Base-by-base conservation (phyloP, 2,113 vertebrate genomes). In the Numida meleagris region DNA sequence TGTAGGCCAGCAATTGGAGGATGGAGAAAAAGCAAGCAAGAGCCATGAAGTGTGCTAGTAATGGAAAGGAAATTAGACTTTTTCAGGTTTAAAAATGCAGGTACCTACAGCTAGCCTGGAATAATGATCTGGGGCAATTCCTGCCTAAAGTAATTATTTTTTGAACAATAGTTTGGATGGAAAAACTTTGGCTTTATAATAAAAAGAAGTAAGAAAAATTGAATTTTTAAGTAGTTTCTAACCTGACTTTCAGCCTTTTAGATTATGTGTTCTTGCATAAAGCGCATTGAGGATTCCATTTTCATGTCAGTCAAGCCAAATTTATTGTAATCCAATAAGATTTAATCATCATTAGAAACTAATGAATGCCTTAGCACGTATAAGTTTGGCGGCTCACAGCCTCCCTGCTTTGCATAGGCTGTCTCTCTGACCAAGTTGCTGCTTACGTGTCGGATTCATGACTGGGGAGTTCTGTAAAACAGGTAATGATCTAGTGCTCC, bases 271-370 rank as follows among this genome's bases (percentile, higher is more conserved):
- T 93, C 66, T 68, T 94, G 70, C 78, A 84, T 85, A 82, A 90
- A 78, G 40, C 68, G 14, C 53, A 50, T 7, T 73, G 86, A 77
- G 93, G 33, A 67, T 93, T 91, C 77, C 66, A 66, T 90, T 93
- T 93, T 58, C 77, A 46, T 58, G 21, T 93, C 84, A 93, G 70
- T 84, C 81, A 79, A 92, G 77, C 43, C 74, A 89, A 95, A 93
- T 87, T 82, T 76, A 79, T 92, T 92, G 67, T 93, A 95, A 95
- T 93, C 62, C 81, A 93, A 24, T 92, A 87, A 90, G 73, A 87
- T 76, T 76, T 96, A 94, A 78, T 92, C 93, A 92, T 96, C 62
- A 82, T 87, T 95, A 93, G 48, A 53, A 94, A 33, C 31, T 95
- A 92, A 93, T 82, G 70, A 84, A 92, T 93, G 91, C 93, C 58